phyloP scores from a whole-genome alignment of 2,113 vertebrate genomes.

The Dromas ardeola region DNA sequence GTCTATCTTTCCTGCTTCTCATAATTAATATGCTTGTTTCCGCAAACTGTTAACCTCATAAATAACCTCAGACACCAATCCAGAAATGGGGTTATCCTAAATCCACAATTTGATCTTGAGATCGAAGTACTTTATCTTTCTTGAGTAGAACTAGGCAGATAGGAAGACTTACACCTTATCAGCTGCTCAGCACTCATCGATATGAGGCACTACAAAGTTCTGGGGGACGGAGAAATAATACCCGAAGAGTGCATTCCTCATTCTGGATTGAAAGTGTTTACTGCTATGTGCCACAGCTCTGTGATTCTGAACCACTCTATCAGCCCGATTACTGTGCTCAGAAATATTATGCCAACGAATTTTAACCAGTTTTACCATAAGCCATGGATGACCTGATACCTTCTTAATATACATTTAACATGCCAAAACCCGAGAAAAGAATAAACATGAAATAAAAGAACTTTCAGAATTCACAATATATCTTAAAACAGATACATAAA shows the following conservation, averaged over 20 bases:
- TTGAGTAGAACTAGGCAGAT: background rate
- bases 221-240: background rate
- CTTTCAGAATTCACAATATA: background rate
- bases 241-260: background rate
- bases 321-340: background rate
- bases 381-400: background rate
- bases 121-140: background rate
- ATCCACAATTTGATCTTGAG: background rate
- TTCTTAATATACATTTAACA: background rate
- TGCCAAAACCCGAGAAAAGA: background rate
- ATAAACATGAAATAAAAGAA: background rate
- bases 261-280: background rate
- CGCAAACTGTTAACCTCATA: background rate
- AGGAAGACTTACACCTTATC: background rate
- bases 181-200: background rate
- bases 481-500: background rate
- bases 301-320: background rate
- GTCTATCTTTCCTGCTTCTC: background rate
- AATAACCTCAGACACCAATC: background rate
- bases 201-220: background rate
- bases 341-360: background rate
- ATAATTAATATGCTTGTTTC: background rate
- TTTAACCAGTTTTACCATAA: background rate
- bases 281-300: background rate
- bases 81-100: background rate